Evolutionary conservation across 2,888 invertebrate genomes (phyloP).

Genomic region (Punctoribates punctum): DNA sequence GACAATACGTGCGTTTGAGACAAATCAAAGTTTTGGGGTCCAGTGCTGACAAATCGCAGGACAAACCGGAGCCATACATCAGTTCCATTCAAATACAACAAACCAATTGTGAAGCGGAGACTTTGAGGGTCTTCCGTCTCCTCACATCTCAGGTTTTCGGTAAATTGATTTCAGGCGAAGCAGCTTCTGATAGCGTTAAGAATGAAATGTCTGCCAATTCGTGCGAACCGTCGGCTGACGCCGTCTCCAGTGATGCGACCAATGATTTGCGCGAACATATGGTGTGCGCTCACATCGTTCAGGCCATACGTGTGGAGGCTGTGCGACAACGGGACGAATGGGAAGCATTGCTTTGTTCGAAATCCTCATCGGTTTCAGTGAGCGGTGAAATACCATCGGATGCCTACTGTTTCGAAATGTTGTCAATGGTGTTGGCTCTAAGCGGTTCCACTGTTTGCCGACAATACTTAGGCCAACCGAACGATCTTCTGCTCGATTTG

Average conservation of each 20-base stretch:
- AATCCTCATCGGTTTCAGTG: slow-evolving; percentile 43
- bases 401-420: slow-evolving; percentile 96
- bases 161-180: slow-evolving; percentile 69
- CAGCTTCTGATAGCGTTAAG: slow-evolving; percentile 50
- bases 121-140: slow-evolving; percentile 81
- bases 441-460: slow-evolving; percentile 89
- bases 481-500: slow-evolving; percentile 75
- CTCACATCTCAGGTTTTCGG: slow-evolving; percentile 91
- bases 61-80: slow-evolving; percentile 2
- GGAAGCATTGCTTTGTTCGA: slow-evolving; percentile 63
- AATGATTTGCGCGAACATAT: slow-evolving; percentile 87
- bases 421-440: slow-evolving; percentile 87
- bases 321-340: slow-evolving; percentile 82
- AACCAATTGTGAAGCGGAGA: slow-evolving; percentile 82
- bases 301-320: slow-evolving; percentile 85
- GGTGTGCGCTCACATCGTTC: slow-evolving; percentile 68
- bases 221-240: slow-evolving; percentile 45
- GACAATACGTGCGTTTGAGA: slow-evolving; percentile 80
- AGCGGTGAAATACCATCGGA: slow-evolving; percentile 58
- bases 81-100: slow-evolving; percentile 63
- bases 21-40: slow-evolving; percentile 61
- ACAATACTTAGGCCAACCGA: slow-evolving; percentile 82
- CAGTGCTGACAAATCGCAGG: slow-evolving; percentile 48
- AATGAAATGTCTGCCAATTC: slow-evolving; percentile 42
- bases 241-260: slow-evolving; percentile 53